Percentiles rank a stretch among this genome's conserved stretches.
These are phyloP conservation scores for Spilosoma lubricipeda DNA, from an alignment of 2,888 invertebrate genomes.

Conservation along the genomic window DNA sequence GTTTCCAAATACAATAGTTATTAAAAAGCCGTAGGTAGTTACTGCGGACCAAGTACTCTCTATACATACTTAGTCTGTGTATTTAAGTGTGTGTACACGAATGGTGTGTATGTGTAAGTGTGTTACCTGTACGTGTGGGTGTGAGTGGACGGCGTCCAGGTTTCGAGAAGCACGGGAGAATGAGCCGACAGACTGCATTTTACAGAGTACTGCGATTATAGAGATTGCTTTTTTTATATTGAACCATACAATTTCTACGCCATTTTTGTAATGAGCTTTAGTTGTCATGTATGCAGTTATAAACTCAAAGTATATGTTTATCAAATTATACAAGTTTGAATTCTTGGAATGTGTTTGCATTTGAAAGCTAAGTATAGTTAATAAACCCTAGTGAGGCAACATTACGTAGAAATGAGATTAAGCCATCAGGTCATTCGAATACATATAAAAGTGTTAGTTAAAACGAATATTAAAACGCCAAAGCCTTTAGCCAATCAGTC, in stretches of 20 bases:
- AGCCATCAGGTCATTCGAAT: background rate
- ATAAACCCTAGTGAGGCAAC: too few species aligned
- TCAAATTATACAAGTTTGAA: background rate
- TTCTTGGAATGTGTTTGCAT: background rate
- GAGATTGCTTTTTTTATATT: conserved; percentile 29
- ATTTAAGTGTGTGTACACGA: conserved; percentile 30
- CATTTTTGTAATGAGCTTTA: conserved; percentile 1
- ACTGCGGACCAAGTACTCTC: conserved; percentile 58
- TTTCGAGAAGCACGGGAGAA: conserved; percentile 76
- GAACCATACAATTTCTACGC: background rate
- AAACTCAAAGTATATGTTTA: background rate
- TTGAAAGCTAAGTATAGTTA: too few species aligned
- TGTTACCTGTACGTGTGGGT: conserved; percentile 57
- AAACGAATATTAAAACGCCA: background rate
- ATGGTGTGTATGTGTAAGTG: conserved; percentile 42
- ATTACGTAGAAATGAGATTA: background rate
- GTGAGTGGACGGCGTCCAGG: conserved; percentile 82
- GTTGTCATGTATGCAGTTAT: background rate
- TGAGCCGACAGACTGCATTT: conserved; percentile 69
- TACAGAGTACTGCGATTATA: conserved; percentile 56
- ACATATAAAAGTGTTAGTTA: background rate
- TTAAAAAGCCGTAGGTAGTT: conserved; percentile 78
- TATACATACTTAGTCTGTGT: conserved; percentile 46
- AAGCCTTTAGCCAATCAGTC: conserved; percentile 4
- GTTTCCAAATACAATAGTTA: conserved; percentile 86